These are phyloP conservation scores for Macropis europaea DNA, from an alignment of 2,888 invertebrate species.

Conservation along the genomic window DNA sequence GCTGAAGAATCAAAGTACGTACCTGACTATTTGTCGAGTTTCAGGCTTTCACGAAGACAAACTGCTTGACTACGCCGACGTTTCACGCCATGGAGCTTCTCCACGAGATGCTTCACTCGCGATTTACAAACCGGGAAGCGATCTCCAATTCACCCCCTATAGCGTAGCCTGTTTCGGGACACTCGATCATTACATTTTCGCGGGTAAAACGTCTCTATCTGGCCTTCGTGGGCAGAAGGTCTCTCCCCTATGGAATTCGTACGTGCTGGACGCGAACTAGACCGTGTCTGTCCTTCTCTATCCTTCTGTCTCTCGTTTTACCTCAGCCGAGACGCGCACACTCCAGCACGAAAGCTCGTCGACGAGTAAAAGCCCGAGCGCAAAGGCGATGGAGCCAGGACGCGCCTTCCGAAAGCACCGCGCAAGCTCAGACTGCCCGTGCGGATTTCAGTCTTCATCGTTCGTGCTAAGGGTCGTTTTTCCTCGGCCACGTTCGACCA, in stretches of 20 bases:
- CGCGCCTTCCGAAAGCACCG: conserved; percentile 64
- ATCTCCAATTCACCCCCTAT: conserved; percentile 2
- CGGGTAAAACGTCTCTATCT: background rate
- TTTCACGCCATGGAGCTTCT: conserved; percentile 49
- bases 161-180: background rate
- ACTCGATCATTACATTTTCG: conserved; percentile 42
- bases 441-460: background rate
- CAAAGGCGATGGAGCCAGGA: conserved; percentile 50
- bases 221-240: background rate
- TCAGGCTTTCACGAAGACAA: conserved; percentile 30
- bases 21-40: conserved; percentile 39
- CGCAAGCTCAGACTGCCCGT: conserved; percentile 65
- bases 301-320: background rate
- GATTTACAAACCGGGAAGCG: conserved; percentile 8
- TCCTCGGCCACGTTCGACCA: conserved; percentile 20
- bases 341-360: conserved; percentile 51
- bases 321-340: conserved; percentile 41
- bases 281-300: background rate
- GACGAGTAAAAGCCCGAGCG: conserved; percentile 53
- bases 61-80: conserved; percentile 5
- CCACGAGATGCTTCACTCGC: conserved; percentile 24
- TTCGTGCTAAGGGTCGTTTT: conserved; percentile 30
- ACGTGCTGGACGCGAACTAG: background rate
- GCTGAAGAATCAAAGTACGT: background rate
- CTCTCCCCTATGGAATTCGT: background rate